phyloP scores from a whole-genome alignment of 2,113 vertebrate genomes.

The Psophia crepitans region DNA sequence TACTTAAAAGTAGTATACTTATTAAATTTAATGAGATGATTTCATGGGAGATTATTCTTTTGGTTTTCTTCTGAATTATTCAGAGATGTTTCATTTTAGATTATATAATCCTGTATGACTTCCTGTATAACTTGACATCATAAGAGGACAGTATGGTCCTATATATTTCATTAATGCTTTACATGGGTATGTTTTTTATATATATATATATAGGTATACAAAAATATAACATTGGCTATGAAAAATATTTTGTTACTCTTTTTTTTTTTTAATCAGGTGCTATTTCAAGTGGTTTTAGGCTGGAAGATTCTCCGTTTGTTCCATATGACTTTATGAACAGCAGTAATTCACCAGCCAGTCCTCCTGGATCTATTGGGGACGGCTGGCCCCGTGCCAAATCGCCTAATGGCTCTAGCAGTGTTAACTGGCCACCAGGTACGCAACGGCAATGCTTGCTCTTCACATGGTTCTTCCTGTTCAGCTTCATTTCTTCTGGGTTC shows the following conservation, averaged over 20 bases:
- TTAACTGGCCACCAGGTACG: conserved; percentile 93
- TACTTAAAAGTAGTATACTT: not conserved
- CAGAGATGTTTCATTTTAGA: not conserved
- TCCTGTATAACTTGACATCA: not conserved
- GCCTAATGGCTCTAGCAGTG: conserved; percentile 93
- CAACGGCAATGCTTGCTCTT: fast-evolving
- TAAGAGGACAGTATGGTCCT: not conserved
- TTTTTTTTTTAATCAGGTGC: conserved; percentile 78
- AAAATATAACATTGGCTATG: not conserved
- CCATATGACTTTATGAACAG: conserved; percentile 94
- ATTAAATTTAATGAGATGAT: not conserved
- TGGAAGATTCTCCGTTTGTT: conserved; percentile 94
- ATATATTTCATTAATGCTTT: not conserved
- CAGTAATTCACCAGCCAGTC: conserved; percentile 92
- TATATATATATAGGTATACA: not conserved
- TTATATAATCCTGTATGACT: not conserved
- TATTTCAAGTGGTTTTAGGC: conserved; percentile 97
- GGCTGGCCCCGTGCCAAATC: conserved; percentile 99
- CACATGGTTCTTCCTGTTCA: fast-evolving
- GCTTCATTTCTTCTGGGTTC: too few species aligned
- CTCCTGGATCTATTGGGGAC: conserved; percentile 94
- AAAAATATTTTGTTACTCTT: not conserved
- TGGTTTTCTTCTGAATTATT: not conserved
- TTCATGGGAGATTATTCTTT: not conserved
- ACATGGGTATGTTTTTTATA: not conserved